These are phyloP conservation scores for Semaprochilodus insignis DNA, from an alignment of 2,797 vertebrate species.

Conservation along the genomic window DNA sequence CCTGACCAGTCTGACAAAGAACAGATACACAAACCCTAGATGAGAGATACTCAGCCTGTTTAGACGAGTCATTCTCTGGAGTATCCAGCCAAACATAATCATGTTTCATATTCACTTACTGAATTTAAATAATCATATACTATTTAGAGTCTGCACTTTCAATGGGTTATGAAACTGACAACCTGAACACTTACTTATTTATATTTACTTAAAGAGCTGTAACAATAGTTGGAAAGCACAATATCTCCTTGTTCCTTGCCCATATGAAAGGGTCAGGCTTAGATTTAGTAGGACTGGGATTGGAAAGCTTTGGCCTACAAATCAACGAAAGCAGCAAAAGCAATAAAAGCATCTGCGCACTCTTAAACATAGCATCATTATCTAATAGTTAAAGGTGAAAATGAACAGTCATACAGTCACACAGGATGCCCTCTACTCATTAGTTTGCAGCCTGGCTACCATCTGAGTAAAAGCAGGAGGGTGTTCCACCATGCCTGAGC, in stretches of 20 bases:
- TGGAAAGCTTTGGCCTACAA: too few relatives aligned
- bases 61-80: neutral
- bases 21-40: neutral
- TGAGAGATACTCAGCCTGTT: neutral
- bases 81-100: neutral
- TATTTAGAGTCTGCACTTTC: too few relatives aligned
- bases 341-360: too few relatives aligned
- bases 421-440: neutral
- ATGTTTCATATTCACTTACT: neutral
- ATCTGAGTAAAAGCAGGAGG: neutral
- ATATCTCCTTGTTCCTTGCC: too few relatives aligned
- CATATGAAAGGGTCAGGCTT: too few relatives aligned
- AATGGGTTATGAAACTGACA: neutral
- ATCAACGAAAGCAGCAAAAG: too few relatives aligned
- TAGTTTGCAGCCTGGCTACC: neutral
- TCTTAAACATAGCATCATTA: too few relatives aligned
- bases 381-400: too few relatives aligned
- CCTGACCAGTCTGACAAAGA: neutral
- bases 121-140: neutral
- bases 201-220: too few relatives aligned
- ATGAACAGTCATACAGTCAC: neutral
- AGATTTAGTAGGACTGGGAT: too few relatives aligned
- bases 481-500: neutral
- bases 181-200: neutral
- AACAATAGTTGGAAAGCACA: too few relatives aligned